Evolutionary conservation across 2,888 invertebrate species (phyloP), one percentile per base, ranked within the genome.

Genomic region (Phania funesta): DNA sequence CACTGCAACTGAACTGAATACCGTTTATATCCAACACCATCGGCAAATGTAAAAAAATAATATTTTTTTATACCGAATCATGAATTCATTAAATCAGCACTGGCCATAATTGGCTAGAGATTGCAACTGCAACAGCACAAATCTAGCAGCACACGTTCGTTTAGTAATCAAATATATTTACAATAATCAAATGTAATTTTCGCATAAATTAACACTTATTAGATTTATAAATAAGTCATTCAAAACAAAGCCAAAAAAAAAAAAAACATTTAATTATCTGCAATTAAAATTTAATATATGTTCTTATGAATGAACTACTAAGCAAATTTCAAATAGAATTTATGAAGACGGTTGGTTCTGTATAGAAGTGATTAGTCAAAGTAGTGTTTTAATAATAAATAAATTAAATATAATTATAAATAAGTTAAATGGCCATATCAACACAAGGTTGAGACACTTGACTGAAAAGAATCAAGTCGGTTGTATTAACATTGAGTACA

Each of bases 111-210:
- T 20, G 58, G 6, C 18, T 46, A 76, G 29, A 29, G 67, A 38
- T 67, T 67, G 67, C 67, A 67, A 67, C 48, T 67, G 26, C 22
- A 44, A 41, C 32, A 67, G 41, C 75, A 76, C 67, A 67, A 38
- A 32, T 58, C 41, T 46, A 56, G 16, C 16, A 44, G n/a, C 75
- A 76, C 67, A 58, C 50, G 50, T 58, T 65, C 22, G 5, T 29
- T 29, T 16, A 5, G 1, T 26, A 56, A 52, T 6, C 24, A 7
- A 41, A 41, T 38, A 9, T 3, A 29, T 38, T 29, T 5, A 18
- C 4, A 38, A 56, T 16, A 41, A 29, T 65, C 60, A 18, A n/a
- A 41, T 6, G 50, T 50, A 58, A 44, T 71, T 60, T 50, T 29
- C 11, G 29, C 71, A 71, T 60, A 60, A 50, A 71, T 71, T 71